These are phyloP conservation scores for Tetheella fluctuosa DNA, from an alignment of 2,888 invertebrate genomes.

Conservation along the genomic window DNA sequence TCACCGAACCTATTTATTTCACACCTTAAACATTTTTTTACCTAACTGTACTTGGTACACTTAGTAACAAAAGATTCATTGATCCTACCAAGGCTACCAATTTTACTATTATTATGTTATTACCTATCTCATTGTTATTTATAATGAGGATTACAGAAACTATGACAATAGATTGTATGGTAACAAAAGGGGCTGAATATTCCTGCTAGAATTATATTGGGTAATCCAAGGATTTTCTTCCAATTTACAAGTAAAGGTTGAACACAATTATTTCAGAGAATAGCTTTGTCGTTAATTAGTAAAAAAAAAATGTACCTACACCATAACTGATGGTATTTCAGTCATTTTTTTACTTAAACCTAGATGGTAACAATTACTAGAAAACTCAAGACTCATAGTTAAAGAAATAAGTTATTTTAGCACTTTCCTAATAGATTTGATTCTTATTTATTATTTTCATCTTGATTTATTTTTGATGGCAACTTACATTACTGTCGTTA, in stretches of 20 bases:
- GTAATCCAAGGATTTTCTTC: not conserved
- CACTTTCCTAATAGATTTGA: too few relatives aligned
- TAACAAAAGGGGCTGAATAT: constrained; percentile 1
- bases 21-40: not conserved
- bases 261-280: not conserved
- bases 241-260: too few relatives aligned
- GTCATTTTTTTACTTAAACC: too few relatives aligned
- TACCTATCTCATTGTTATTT: not conserved
- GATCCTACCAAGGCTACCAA: not conserved
- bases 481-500: not conserved
- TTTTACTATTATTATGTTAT: not conserved
- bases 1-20: not conserved
- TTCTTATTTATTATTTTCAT: too few relatives aligned
- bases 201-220: not conserved
- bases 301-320: too few relatives aligned
- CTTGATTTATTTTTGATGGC: not conserved
- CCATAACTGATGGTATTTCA: too few relatives aligned
- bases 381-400: too few relatives aligned
- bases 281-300: too few relatives aligned
- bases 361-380: too few relatives aligned
- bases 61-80: not conserved
- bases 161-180: not conserved
- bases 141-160: not conserved
- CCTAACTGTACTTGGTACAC: not conserved
- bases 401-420: too few relatives aligned